These are phyloP conservation scores for Spea bombifrons DNA, from an alignment of 2,113 vertebrate species.

Conservation along the genomic window DNA sequence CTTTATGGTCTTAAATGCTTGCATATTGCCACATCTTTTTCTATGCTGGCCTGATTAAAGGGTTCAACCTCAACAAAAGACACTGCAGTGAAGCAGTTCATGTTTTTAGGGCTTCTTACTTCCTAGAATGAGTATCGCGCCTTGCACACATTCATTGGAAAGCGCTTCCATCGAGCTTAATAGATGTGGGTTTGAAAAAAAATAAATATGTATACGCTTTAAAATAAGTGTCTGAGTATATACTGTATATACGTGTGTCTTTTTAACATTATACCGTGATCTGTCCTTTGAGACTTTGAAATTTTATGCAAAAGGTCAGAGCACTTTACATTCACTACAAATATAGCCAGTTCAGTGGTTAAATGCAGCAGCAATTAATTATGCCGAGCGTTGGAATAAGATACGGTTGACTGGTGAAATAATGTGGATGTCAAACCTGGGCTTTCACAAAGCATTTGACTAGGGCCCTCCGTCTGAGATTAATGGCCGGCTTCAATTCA, in stretches of 20 bases:
- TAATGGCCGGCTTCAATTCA: slow-evolving; percentile 47
- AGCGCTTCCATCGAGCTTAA: slow-evolving; percentile 14
- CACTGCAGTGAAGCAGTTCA: too few relatives aligned
- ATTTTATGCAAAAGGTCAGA: slow-evolving; percentile 50
- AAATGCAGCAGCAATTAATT: slow-evolving; percentile 48
- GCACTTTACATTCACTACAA: slow-evolving; percentile 43
- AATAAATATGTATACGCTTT: not conserved
- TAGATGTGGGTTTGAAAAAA: slow-evolving; percentile 25
- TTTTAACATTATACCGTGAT: slow-evolving; percentile 35
- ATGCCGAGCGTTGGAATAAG: slow-evolving; percentile 41
- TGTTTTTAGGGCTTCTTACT: too few relatives aligned
- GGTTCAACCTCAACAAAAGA: too few relatives aligned
- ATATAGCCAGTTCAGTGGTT: slow-evolving; percentile 48
- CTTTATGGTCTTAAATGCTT: too few relatives aligned
- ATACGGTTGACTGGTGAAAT: slow-evolving; percentile 48
- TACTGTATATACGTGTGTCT: not conserved
- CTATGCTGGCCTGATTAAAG: too few relatives aligned
- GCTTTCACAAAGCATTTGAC: slow-evolving; percentile 48
- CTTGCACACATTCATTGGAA: too few relatives aligned
- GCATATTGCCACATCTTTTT: too few relatives aligned
- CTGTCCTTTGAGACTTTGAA: slow-evolving; percentile 40
- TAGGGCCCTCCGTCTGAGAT: slow-evolving; percentile 46
- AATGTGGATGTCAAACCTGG: slow-evolving; percentile 48
- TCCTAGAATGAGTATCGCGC: too few relatives aligned
- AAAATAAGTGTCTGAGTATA: not conserved